These are phyloP conservation scores for Lophotriccus pileatus DNA, from an alignment of 2,797 vertebrate genomes.

Conservation along the genomic window DNA sequence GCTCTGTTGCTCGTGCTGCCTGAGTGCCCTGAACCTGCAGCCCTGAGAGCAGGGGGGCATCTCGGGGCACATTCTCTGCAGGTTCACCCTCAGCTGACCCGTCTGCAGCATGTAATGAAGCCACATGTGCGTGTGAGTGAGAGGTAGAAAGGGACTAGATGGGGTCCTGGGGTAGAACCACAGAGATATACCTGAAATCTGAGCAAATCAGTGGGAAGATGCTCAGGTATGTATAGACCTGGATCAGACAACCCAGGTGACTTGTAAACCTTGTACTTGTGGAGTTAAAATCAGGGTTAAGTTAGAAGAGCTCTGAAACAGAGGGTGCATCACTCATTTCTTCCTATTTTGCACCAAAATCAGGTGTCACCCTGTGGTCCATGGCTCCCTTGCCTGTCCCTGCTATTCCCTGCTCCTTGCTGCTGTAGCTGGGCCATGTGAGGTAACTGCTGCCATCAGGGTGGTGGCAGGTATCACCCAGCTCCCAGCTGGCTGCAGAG, in stretches of 20 bases:
- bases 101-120: not conserved
- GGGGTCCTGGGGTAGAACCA: not conserved
- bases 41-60: too few relatives aligned
- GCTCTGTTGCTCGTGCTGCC: not conserved
- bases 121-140: not conserved
- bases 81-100: not conserved
- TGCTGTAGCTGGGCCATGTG: not conserved
- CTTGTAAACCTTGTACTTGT: not conserved
- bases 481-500: not conserved
- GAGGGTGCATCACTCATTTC: not conserved
- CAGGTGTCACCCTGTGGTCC: not conserved
- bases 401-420: not conserved
- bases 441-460: fast-evolving
- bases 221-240: not conserved
- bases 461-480: not conserved
- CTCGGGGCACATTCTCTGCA: not conserved
- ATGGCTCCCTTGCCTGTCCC: not conserved
- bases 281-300: not conserved
- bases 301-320: not conserved
- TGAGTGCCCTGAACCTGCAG: not conserved
- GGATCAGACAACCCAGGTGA: not conserved
- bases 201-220: not conserved
- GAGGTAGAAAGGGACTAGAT: not conserved
- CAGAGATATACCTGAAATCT: not conserved
- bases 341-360: not conserved